Evolutionary conservation across 1,140 invertebrate species (phyloP), one percentile per base, ranked within the genome.

Genomic region (Samia ricini): DNA sequence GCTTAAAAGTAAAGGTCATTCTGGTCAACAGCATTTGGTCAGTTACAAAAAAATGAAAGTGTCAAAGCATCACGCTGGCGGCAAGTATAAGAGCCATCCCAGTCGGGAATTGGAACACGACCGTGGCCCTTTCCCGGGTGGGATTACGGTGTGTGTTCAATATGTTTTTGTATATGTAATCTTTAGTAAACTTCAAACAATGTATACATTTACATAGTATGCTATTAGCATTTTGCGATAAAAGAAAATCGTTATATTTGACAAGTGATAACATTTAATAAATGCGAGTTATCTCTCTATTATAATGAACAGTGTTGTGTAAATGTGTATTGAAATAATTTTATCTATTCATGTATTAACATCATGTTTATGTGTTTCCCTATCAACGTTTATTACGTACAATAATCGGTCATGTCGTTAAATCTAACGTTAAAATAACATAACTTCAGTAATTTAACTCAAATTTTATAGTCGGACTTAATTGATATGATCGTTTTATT

Each of bases 381-480:
- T 21, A 52, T 52, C 15, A 52, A 52, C 18, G 15, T 52, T 52
- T 52, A 52, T 52, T 19, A 15, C 50, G 19, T 21, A 23, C 21
- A 52, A 22, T 52, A 52, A 52, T 52, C 20, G 18, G 7, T 52
- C 50, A 6, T 52, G 22, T 52, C 50, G 19, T 52, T 23, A 52
- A 2, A 20, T 23, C 50, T 21, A 56, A 56, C 54, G 51, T 52
- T 52, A 21, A 22, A 56, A 56, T 29, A 56, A 56, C 22, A 56
- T 56, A 56, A 56, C 54, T 56, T 29, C 24, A 29, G 51, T 52
- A 52, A 52, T 52, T 26, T 56, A 24, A 56, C 18, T 12, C 24
- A 10, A 33, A 56, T 29, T 56, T 56, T 26, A 56, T 26, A 24
- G 24, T 24, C 23, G 54, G n/a, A 56, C 22, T 29, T 26, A 18